phyloP scores from a whole-genome alignment of 2,113 vertebrate species.

The Colossoma macropomum region DNA sequence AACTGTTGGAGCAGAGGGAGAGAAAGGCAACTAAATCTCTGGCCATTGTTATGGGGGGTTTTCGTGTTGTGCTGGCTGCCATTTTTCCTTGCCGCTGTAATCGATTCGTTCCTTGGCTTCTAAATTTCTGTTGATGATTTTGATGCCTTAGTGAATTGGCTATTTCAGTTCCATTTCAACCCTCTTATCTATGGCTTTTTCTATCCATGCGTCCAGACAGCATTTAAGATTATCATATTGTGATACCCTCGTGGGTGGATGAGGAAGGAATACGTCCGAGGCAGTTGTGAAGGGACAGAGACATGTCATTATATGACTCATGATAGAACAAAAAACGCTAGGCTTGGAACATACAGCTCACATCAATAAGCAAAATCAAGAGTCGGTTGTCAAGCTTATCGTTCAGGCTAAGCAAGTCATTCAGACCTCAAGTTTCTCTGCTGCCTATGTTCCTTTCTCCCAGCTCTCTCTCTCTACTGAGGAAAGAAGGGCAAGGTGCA shows the following conservation, averaged over 20 bases:
- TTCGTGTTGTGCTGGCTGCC: slow-evolving; percentile 50
- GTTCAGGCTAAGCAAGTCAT: no score
- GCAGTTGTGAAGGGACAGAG: no score
- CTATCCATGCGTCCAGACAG: slow-evolving; percentile 48
- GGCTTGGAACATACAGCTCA: no score
- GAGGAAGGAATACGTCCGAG: no score
- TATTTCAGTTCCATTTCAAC: slow-evolving; percentile 55
- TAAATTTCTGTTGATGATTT: slow-evolving; percentile 40
- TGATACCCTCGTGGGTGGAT: no score
- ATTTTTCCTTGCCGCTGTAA: slow-evolving; percentile 43
- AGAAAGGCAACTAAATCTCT: slow-evolving; percentile 43
- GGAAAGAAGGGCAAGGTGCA: no score
- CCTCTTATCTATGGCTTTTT: slow-evolving; percentile 53
- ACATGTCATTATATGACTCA: neutral
- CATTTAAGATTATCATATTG: slow-evolving; percentile 44
- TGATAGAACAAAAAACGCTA: no score
- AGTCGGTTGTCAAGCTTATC: no score
- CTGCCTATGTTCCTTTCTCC: no score
- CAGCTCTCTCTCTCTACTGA: no score
- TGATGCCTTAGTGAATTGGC: slow-evolving; percentile 53
- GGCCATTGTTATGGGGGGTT: slow-evolving; percentile 54
- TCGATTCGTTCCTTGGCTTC: slow-evolving; percentile 46
- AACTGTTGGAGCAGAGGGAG: slow-evolving; percentile 19
- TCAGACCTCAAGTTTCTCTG: no score
- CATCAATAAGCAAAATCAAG: no score